These are phyloP conservation scores for Leptinotarsa defecta DNA, from an alignment of 1,140 invertebrate genomes.

Conservation along the genomic window DNA sequence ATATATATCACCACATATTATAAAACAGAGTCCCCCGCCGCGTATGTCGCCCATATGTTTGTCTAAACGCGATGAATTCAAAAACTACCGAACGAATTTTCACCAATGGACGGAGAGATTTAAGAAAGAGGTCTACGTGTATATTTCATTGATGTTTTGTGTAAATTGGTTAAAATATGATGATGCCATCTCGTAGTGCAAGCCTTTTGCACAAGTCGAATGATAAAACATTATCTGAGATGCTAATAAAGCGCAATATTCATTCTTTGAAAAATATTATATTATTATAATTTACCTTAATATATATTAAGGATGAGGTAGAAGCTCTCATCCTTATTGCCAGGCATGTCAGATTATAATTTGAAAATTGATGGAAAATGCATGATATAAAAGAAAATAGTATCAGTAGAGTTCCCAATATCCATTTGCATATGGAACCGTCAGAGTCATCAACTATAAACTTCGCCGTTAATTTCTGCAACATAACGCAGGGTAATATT, in stretches of 20 bases:
- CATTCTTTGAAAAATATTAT: not conserved
- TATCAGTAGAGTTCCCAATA: constrained; percentile 21
- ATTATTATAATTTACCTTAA: constrained; percentile 59
- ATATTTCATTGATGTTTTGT: too few relatives aligned
- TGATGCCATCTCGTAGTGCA: too few relatives aligned
- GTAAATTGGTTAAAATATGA: too few relatives aligned
- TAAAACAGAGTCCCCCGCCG: too few relatives aligned
- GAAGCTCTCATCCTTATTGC: constrained; percentile 65
- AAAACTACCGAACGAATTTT: too few relatives aligned
- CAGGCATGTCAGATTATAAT: constrained; percentile 55
- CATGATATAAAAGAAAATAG: constrained; percentile 33
- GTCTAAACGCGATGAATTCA: too few relatives aligned
- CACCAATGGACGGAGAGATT: too few relatives aligned
- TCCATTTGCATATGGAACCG: not conserved
- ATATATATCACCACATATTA: too few relatives aligned
- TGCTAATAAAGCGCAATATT: not conserved
- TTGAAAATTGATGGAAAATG: constrained; percentile 50
- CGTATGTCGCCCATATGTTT: too few relatives aligned
- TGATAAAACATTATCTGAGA: not conserved
- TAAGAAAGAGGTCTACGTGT: too few relatives aligned
- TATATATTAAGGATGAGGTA: constrained; percentile 64
- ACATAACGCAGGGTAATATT: not conserved
- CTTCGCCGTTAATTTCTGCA: not conserved
- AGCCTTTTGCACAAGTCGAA: too few relatives aligned
- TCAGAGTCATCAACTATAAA: not conserved